A percentile compares a stretch with the other conserved stretches of the same genome.
Conservation (phyloP, 1,140 invertebrate genomes). For the Chelonus insularis region DNA sequence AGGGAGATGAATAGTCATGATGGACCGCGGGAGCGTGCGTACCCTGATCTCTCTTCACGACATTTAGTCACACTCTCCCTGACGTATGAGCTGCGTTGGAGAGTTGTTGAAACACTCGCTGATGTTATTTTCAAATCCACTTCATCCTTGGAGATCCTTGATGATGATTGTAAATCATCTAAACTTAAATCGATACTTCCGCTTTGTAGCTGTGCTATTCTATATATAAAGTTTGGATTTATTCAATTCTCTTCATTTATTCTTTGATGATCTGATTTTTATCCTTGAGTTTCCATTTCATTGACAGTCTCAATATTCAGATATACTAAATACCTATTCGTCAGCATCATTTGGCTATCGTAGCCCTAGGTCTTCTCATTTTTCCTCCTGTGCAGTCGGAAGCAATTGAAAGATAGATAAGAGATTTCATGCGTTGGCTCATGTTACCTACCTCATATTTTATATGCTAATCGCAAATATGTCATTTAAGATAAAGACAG, state of each 20-base stretch:
- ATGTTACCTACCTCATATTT: constrained; percentile 4
- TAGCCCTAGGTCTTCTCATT: constrained; percentile 15
- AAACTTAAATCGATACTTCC: too few relatives aligned
- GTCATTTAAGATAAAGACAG: too few relatives aligned
- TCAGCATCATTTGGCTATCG: background rate
- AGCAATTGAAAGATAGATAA: constrained; percentile 26
- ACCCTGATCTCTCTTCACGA: constrained; percentile 47
- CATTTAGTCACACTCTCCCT: constrained; percentile 37
- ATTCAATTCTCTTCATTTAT: too few relatives aligned
- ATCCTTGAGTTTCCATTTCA: too few relatives aligned
- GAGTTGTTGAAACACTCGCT: background rate
- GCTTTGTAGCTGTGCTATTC: too few relatives aligned
- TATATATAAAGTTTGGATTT: too few relatives aligned
- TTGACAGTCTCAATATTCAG: too few relatives aligned
- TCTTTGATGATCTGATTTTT: too few relatives aligned
- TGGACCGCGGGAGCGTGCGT: constrained; percentile 48
- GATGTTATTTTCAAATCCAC: too few relatives aligned
- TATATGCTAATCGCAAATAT: background rate
- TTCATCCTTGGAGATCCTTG: too few relatives aligned
- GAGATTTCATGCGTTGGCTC: constrained; percentile 10
- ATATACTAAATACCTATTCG: too few relatives aligned
- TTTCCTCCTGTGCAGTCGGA: constrained; percentile 19
- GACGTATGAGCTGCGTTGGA: constrained; percentile 11
- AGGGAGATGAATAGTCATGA: constrained; percentile 38
- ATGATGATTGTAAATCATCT: too few relatives aligned